Conservation (phyloP, 2,888 invertebrate genomes). For the Sipunculus nudus region DNA sequence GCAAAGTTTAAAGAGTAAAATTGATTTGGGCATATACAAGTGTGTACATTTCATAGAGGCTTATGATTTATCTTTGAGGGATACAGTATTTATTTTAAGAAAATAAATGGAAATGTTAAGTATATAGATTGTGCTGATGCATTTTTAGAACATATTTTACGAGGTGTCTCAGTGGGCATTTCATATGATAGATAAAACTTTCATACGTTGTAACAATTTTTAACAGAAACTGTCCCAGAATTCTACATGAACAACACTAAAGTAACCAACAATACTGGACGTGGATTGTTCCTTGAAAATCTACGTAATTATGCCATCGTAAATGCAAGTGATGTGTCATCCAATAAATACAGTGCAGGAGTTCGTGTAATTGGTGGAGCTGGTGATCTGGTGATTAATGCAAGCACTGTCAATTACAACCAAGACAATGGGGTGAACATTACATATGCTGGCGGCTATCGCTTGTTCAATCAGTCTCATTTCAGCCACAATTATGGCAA, state of each 20-base stretch:
- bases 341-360: slow-evolving; percentile 87
- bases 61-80: too few relatives aligned
- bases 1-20: too few relatives aligned
- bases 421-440: slow-evolving; percentile 82
- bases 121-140: too few relatives aligned
- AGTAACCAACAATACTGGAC: slow-evolving; percentile 88
- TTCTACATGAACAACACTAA: slow-evolving; percentile 80
- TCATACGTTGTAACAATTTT: background rate
- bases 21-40: too few relatives aligned
- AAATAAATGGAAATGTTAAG: too few relatives aligned
- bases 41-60: too few relatives aligned
- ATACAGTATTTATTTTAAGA: too few relatives aligned
- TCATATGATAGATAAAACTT: too few relatives aligned
- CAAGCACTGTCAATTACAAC: slow-evolving; percentile 88
- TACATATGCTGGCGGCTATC: slow-evolving; percentile 91
- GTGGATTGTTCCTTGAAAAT: slow-evolving; percentile 94
- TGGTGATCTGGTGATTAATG: slow-evolving; percentile 92
- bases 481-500: slow-evolving; percentile 88
- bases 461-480: slow-evolving; percentile 87
- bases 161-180: too few relatives aligned
- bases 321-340: slow-evolving; percentile 82
- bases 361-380: slow-evolving; percentile 89
- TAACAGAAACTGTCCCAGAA: slow-evolving; percentile 46
- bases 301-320: slow-evolving; percentile 88
- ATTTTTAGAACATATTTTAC: too few relatives aligned